These are phyloP conservation scores for Lepidocyrtoides sp. DNA, from an alignment of 2,888 invertebrate species.

Conservation along the genomic window DNA sequence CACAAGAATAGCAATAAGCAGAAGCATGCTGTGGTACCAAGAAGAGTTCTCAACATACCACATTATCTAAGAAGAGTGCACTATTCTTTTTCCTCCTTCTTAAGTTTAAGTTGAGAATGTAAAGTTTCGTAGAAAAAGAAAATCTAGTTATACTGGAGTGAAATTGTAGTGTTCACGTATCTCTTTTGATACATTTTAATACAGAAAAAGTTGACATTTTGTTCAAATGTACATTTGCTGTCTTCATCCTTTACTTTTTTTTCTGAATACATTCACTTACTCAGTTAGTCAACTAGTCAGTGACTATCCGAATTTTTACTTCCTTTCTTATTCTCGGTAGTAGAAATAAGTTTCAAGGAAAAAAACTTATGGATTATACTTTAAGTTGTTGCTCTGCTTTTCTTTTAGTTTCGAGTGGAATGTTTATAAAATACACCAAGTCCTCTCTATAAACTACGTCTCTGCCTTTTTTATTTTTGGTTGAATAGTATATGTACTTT, in stretches of 20 bases:
- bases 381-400: constrained; percentile 41
- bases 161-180: neutral
- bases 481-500: neutral
- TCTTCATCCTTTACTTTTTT: constrained; percentile 51
- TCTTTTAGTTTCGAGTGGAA: constrained; percentile 17
- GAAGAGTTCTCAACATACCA: constrained; percentile 13
- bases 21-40: too few relatives aligned
- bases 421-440: constrained; percentile 35
- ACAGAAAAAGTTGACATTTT: neutral
- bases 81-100: neutral
- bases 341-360: constrained; percentile 65
- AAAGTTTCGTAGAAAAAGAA: constrained; percentile 60
- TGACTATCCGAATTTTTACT: constrained; percentile 5
- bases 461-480: constrained; percentile 40
- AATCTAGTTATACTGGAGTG: constrained; percentile 39
- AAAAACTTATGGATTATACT: constrained; percentile 66
- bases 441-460: neutral
- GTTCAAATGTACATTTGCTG: neutral
- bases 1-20: constrained; percentile 38
- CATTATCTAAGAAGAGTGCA: neutral
- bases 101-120: constrained; percentile 46
- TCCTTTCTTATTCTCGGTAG: constrained; percentile 18
- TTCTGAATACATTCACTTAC: constrained; percentile 40
- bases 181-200: constrained; percentile 33
- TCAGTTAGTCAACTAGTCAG: constrained; percentile 63